phyloP scores from a whole-genome alignment of 1,140 invertebrate genomes.

The Sycobia sp. region DNA sequence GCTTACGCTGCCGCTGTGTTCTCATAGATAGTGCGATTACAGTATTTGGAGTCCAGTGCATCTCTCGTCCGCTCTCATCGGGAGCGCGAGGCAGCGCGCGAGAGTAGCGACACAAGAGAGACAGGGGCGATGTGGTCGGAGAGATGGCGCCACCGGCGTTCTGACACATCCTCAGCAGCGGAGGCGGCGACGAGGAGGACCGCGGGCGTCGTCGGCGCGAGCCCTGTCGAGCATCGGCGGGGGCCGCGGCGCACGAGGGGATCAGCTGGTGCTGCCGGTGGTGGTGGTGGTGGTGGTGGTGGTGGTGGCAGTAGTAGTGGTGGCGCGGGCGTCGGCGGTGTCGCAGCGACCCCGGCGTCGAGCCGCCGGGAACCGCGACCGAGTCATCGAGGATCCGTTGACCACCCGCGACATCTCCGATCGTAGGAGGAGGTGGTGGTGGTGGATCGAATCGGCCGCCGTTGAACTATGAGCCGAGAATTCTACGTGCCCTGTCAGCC shows the following conservation, averaged over 20 bases:
- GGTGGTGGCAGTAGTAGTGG: no score
- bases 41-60: no score
- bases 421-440: not conserved
- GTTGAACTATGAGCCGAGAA: constrained; percentile 57
- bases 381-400: no score
- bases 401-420: no score
- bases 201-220: not conserved
- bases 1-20: no score
- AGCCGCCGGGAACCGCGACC: not conserved
- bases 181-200: not conserved
- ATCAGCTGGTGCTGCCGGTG: no score
- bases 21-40: no score
- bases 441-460: not conserved
- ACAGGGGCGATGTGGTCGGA: constrained; percentile 24
- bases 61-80: no score
- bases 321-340: not conserved
- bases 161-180: constrained; percentile 48
- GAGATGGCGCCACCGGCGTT: constrained; percentile 57
- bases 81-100: not conserved
- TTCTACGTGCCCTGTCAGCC: constrained; percentile 55
- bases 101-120: constrained; percentile 11
- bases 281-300: no score
- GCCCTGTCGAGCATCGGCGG: constrained; percentile 11
- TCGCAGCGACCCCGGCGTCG: not conserved
- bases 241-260: no score